phyloP scores from a whole-genome alignment of 1,140 invertebrate species.

The Caerostris extrusa region DNA sequence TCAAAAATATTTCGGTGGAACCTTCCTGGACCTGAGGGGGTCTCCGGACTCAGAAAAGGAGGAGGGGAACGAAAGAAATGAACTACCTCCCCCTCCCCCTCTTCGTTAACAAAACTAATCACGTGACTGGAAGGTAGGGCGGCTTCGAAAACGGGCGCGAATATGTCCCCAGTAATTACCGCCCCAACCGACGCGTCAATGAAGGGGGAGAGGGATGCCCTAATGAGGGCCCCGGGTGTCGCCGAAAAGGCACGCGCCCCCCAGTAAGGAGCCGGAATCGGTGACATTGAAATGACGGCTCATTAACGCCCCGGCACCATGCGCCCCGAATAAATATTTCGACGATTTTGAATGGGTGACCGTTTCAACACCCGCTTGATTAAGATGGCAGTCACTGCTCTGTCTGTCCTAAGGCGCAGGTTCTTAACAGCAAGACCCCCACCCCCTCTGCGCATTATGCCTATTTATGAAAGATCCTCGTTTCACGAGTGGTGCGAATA shows the following conservation, averaged over 20 bases:
- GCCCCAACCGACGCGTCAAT: conserved; percentile 54
- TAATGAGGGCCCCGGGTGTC: conserved; percentile 68
- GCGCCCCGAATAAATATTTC: conserved; percentile 22
- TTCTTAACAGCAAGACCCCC: background rate
- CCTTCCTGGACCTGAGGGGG: background rate
- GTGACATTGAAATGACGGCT: conserved; percentile 51
- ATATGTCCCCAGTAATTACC: conserved; percentile 64
- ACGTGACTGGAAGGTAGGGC: conserved; percentile 52
- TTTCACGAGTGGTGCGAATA: too few relatives aligned
- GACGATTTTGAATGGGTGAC: conserved; percentile 38
- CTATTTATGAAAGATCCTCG: too few relatives aligned
- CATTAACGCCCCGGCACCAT: conserved; percentile 12
- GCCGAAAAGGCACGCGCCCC: conserved; percentile 56
- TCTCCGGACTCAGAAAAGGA: background rate
- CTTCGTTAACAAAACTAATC: conserved; percentile 72
- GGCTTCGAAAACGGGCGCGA: conserved; percentile 35
- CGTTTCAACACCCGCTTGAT: conserved; percentile 4
- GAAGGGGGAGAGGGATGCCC: background rate
- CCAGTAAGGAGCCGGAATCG: conserved; percentile 6
- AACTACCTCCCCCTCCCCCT: too few relatives aligned
- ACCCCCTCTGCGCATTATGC: too few relatives aligned
- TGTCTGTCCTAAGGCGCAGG: background rate
- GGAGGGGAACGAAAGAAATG: background rate
- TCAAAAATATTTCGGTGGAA: background rate
- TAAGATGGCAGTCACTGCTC: background rate